Evolutionary conservation across 2,113 vertebrate species (phyloP).

Genomic region (Labeo rohita): DNA sequence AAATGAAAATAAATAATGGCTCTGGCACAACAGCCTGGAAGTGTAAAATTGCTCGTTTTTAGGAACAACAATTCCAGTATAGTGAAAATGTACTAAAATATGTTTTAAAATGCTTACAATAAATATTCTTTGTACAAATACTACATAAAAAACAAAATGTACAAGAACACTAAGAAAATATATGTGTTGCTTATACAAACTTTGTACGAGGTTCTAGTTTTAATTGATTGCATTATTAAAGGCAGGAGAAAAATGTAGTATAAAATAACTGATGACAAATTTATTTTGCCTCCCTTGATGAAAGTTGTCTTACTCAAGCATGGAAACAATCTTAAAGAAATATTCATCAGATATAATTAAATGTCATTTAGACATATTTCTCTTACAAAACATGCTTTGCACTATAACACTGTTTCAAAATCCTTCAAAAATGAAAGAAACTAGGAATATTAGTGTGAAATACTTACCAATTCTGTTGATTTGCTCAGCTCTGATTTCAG

Average conservation of each 20-base stretch:
- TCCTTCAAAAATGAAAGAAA: background rate
- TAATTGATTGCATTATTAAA: background rate
- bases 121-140: too few relatives aligned
- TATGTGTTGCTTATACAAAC: too few relatives aligned
- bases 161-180: background rate
- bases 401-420: background rate
- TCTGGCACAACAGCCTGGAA: background rate
- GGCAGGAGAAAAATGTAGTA: background rate
- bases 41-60: background rate
- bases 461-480: background rate
- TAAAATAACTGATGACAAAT: background rate
- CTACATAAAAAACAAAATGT: too few relatives aligned
- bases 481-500: background rate
- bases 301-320: background rate
- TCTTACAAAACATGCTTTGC: background rate
- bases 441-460: background rate
- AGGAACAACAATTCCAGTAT: background rate
- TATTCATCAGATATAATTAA: background rate
- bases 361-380: background rate
- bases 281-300: background rate
- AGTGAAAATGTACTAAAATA: background rate
- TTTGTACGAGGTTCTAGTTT: background rate
- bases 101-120: background rate
- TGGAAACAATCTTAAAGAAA: background rate
- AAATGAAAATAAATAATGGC: constrained; percentile 17